Evolutionary conservation across 1,140 invertebrate genomes (phyloP), one percentile per base, ranked within the genome.

Genomic region (Telenomus remus): DNA sequence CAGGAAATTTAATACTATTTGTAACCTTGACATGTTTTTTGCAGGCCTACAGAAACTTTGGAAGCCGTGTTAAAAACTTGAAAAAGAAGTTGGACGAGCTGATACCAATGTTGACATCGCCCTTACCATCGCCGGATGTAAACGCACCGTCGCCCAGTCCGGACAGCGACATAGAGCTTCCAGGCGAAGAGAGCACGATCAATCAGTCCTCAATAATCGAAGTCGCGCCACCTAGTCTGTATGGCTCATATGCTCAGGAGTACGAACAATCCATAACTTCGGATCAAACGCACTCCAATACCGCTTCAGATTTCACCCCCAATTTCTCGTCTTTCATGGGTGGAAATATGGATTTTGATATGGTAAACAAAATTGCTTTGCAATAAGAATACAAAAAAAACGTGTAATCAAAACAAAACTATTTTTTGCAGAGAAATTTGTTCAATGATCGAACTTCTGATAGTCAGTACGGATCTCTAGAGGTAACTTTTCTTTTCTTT

Each of bases 41-140:
- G 35, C 78, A 97, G 95, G 96, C 96, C 6, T 98, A 97, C 82
- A 95, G 94, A 88, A 96, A 95, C 82, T 98, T 97, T 90, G 95
- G 94, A 1, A 92, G 91, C 39, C 90, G 95, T 76, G 95, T 98
- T 0, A 94, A 95, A 82, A 92, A 91, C 55, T 89, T 97, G 14
- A 94, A 96, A 82, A 92, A 94, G 43, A 96, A 95, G 83, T 82
- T 97, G 39, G 94, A 95, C 76, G 95, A 97, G 74, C 84, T 95
- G 19, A 82, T 96, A 50, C 89, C 91, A 1, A 92, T 90, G 57
- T 87, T 91, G 9, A 83, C 88, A 34, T 90, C 89, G 65, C 92
- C 92, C 1, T 90, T 93, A 78, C 94, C 94, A 19, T 94, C 94
- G 1, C 94, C 94, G 1, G 92, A 93, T 79, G 85, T 92, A 1